Evolutionary conservation across 2,797 vertebrate genomes (phyloP).

Genomic region (Mus minutoides): DNA sequence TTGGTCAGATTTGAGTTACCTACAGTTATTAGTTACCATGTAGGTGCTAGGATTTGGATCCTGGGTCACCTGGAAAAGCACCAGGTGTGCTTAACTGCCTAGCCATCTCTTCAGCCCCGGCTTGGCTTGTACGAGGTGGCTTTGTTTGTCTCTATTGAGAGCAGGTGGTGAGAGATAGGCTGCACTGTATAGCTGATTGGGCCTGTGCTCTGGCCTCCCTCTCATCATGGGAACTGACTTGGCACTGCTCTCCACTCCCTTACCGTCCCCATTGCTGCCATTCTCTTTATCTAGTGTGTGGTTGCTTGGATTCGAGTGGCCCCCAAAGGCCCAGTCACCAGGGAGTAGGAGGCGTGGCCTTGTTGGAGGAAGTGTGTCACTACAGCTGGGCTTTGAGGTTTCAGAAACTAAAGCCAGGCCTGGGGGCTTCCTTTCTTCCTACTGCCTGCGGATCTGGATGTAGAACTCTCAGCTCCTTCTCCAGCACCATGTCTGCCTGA

Average conservation of each 20-base stretch:
- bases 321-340: neutral
- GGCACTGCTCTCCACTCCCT: neutral
- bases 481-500: neutral
- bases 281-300: neutral
- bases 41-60: neutral
- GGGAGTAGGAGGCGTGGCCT: neutral
- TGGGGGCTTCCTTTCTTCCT: neutral
- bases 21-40: neutral
- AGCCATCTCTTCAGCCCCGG: neutral
- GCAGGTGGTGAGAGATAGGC: constrained; percentile 11
- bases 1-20: neutral
- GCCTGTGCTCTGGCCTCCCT: neutral
- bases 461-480: neutral
- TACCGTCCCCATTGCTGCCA: neutral
- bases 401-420: neutral
- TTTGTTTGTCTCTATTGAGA: constrained; percentile 22
- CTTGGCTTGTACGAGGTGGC: constrained; percentile 1
- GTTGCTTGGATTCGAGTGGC: neutral
- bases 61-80: neutral
- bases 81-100: neutral
- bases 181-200: neutral
- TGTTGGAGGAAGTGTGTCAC: neutral
- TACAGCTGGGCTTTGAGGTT: neutral
- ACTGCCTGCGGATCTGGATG: neutral
- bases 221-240: neutral